Conservation (phyloP, 2,113 vertebrate genomes). For the Recurvirostra avosetta region DNA sequence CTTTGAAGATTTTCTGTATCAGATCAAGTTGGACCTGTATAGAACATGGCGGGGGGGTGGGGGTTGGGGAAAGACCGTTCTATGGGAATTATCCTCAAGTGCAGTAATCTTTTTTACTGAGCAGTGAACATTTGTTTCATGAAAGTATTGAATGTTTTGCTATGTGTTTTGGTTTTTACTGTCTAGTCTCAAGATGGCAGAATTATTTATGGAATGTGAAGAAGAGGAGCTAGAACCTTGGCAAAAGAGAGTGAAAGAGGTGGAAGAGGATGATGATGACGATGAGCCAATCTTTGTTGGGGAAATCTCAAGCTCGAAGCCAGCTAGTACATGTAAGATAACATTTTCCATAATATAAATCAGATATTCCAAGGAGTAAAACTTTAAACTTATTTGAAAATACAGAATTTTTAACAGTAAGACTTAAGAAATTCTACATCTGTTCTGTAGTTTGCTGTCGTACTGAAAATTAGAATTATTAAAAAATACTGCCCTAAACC, state of each 20-base stretch:
- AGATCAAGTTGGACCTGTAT: background rate
- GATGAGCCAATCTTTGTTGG: slow-evolving; percentile 96
- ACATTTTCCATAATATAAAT: background rate
- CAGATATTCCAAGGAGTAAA: background rate
- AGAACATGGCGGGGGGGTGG: background rate
- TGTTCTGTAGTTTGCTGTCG: background rate
- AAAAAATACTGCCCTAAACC: background rate
- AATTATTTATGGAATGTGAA: slow-evolving; percentile 99
- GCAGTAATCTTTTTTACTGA: background rate
- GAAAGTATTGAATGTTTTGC: background rate
- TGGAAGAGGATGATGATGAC: slow-evolving; percentile 85
- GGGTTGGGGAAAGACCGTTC: background rate
- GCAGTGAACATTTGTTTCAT: background rate
- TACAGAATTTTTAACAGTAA: background rate
- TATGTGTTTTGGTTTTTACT: background rate
- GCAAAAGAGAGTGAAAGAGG: slow-evolving; percentile 89
- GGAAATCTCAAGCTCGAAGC: slow-evolving; percentile 88
- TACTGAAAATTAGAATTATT: background rate
- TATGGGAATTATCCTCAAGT: background rate
- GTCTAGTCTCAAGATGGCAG: slow-evolving; percentile 84
- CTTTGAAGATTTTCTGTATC: background rate
- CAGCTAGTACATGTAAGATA: slow-evolving; percentile 74
- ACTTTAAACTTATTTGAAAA: background rate
- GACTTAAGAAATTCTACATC: background rate
- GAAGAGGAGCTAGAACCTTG: slow-evolving; percentile 98